Base-by-base conservation (phyloP, 1,140 invertebrate genomes). In the Rhynchophorus ferrugineus region DNA sequence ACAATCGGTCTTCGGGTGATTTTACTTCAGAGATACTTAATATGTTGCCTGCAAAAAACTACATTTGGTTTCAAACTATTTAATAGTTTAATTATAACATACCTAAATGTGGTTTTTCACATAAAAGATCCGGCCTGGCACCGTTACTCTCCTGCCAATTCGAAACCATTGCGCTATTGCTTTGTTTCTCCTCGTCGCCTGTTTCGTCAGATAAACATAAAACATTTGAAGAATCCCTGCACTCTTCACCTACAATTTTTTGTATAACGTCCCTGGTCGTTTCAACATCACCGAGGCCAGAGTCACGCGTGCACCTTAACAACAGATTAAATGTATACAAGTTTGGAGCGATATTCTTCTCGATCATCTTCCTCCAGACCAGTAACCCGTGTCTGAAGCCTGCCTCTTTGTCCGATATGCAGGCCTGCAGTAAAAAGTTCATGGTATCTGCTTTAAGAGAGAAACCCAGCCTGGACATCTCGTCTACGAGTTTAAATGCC, bases 351-450 rank as follows among this genome's bases (percentile, higher is more conserved):
- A 91, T 72, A 38, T 73, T 76, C 56, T 75, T 71, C 46, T 73
- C 61, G 21, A 78, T 64, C 82, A 95, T 85, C 71, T 88, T 83
- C 39, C 84, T 79, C 89, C 89, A 95, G n/a, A 91, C 81, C 46
- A 83, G 64, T 20, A 96, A 65, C 38, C 84, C 82, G 74, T 90
- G 81, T 57, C 78, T 77, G 60, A 95, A 84, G 3, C 94, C 93
- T 57, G 76, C 76, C 46, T 87, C 69, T 69, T 80, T 82, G 67
- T 95, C 79, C 19, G 78, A 73, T 19, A 89, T 83, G 64, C 89
- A 90, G 19, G 84, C 87, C 67, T 91, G 87, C 0, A 97, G 68
- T 7, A 96, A 68, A 66, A 85, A 87, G 66, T 83, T 85, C 38
- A 85, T 83, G 2, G 87, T 91, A 34, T 82, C 79, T 6, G 75